A percentile compares a stretch with the other conserved stretches of the same genome.
Conservation (phyloP, 1,140 invertebrate genomes). For the Apis laboriosa region DNA sequence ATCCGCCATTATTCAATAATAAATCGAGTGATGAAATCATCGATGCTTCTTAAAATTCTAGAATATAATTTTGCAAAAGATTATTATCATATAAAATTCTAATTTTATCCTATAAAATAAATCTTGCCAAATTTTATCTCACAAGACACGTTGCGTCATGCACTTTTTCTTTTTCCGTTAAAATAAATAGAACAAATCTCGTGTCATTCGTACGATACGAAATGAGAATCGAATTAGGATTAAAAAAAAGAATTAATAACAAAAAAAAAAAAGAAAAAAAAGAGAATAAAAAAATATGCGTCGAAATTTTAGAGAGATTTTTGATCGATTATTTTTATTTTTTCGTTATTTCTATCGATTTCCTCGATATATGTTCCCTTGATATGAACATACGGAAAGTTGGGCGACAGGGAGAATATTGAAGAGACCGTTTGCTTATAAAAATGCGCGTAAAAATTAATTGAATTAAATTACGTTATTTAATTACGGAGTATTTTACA, state of each 20-base stretch:
- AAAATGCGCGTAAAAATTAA: neutral
- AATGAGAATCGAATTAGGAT: neutral
- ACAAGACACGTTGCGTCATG: conserved; percentile 29
- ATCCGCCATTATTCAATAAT: too few relatives aligned
- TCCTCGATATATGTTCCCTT: neutral
- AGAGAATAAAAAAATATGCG: neutral
- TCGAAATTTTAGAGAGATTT: neutral
- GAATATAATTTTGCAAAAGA: too few relatives aligned
- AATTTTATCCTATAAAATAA: neutral
- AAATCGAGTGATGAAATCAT: too few relatives aligned
- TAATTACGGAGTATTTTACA: neutral
- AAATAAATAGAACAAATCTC: neutral
- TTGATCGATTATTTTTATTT: neutral
- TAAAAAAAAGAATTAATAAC: neutral
- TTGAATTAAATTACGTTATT: neutral
- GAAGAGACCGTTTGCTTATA: conserved; percentile 4
- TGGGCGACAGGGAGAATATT: conserved; percentile 37
- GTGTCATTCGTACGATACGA: neutral
- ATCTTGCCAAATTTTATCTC: neutral
- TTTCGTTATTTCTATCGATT: neutral
- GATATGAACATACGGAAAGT: neutral
- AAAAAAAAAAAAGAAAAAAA: neutral
- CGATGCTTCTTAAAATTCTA: too few relatives aligned
- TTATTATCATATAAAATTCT: neutral
- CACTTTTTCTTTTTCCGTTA: conserved; percentile 14